A percentile compares a stretch with the other conserved stretches of the same genome.
Conservation (phyloP, 2,888 invertebrate genomes). For the Mimas tiliae region DNA sequence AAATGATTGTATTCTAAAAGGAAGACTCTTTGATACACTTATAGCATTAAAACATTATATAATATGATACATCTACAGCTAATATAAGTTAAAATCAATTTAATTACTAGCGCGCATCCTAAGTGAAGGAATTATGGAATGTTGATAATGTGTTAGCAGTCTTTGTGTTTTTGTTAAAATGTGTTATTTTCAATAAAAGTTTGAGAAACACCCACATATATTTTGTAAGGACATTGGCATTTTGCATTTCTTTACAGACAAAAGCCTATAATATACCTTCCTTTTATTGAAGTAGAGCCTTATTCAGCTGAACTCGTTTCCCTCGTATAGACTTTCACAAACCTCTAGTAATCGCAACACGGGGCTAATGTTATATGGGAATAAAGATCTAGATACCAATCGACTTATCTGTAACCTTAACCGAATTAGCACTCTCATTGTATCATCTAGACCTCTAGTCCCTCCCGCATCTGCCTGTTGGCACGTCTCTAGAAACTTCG, state of each 20-base stretch:
- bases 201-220: slow-evolving; percentile 20
- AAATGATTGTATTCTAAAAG: slow-evolving; percentile 37
- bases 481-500: slow-evolving; percentile 91
- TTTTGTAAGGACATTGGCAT: slow-evolving; percentile 1
- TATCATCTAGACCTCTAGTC: slow-evolving; percentile 88
- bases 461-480: slow-evolving; percentile 85
- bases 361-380: slow-evolving; percentile 96
- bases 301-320: slow-evolving; percentile 90
- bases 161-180: slow-evolving; percentile 25
- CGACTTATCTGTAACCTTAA: slow-evolving; percentile 92
- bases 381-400: slow-evolving; percentile 91
- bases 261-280: not conserved
- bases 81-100: slow-evolving; percentile 31
- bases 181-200: not conserved
- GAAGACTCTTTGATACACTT: slow-evolving; percentile 39
- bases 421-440: slow-evolving; percentile 92
- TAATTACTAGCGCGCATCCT: slow-evolving; percentile 26
- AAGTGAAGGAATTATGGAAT: slow-evolving; percentile 29
- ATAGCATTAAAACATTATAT: slow-evolving; percentile 27
- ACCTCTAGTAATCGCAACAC: slow-evolving; percentile 92
- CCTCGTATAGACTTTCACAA: slow-evolving; percentile 94
- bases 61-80: slow-evolving; percentile 30
- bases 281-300: not conserved
- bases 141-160: slow-evolving; percentile 26
- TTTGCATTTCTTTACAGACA: slow-evolving; percentile 1